These are phyloP conservation scores for Brachypalpus laphriformis DNA, from an alignment of 2,888 invertebrate species.

Conservation along the genomic window DNA sequence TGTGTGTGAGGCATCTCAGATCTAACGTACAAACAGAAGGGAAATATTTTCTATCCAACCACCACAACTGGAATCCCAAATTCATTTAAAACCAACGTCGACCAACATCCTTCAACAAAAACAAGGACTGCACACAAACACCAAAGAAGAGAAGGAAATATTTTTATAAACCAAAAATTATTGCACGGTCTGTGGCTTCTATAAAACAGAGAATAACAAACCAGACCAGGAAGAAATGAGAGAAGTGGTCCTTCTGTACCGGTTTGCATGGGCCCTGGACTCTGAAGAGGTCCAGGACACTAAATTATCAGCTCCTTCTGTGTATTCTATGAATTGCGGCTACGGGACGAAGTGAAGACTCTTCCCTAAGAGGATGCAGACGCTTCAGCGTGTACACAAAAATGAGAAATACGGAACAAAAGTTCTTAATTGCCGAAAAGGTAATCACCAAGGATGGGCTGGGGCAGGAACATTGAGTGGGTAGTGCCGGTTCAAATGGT, in stretches of 20 bases:
- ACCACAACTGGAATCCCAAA: slow-evolving; percentile 13
- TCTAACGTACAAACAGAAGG: slow-evolving; percentile 26
- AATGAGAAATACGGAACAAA: slow-evolving; percentile 46
- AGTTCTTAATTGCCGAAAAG: slow-evolving; percentile 66
- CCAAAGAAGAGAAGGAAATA: slow-evolving; percentile 11
- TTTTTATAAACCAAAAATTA: slow-evolving; percentile 69
- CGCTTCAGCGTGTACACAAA: neutral
- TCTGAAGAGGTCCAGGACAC: slow-evolving; percentile 48
- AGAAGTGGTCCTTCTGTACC: slow-evolving; percentile 51
- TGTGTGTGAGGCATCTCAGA: slow-evolving; percentile 26
- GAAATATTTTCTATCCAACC: neutral
- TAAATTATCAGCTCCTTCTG: slow-evolving; percentile 56
- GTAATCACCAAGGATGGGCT: slow-evolving; percentile 30
- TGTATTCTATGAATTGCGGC: slow-evolving; percentile 47
- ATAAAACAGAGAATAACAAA: slow-evolving; percentile 68
- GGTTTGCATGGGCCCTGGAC: slow-evolving; percentile 40
- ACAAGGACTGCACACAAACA: neutral
- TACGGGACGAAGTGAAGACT: slow-evolving; percentile 15
- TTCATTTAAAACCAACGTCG: slow-evolving; percentile 30
- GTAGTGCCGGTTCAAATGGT: slow-evolving; percentile 22
- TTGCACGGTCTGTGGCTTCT: slow-evolving; percentile 65
- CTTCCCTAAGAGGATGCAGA: slow-evolving; percentile 4
- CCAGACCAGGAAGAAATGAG: slow-evolving; percentile 40
- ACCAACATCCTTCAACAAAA: slow-evolving; percentile 30
- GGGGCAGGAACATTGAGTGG: neutral